phyloP scores from a whole-genome alignment of 2,113 vertebrate species.

The Gobius niger region DNA sequence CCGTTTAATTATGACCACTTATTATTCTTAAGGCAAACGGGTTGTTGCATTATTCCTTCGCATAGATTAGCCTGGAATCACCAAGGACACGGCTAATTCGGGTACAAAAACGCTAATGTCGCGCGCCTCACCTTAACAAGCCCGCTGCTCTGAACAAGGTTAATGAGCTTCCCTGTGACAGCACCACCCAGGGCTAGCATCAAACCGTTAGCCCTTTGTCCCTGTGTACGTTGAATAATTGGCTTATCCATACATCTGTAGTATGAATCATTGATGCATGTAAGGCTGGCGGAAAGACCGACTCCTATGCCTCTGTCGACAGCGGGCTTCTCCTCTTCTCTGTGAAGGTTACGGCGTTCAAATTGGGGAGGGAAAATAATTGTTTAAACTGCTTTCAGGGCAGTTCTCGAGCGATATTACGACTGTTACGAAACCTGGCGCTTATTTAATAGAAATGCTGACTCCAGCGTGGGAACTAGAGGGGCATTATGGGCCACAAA shows the following conservation, averaged over 20 bases:
- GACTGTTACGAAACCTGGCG: neutral
- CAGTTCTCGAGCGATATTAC: slow-evolving; percentile 23
- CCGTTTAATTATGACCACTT: neutral
- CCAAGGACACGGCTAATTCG: neutral
- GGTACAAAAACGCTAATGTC: neutral
- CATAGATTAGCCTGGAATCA: neutral
- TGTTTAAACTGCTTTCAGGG: slow-evolving; percentile 15
- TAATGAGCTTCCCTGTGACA: slow-evolving; percentile 42
- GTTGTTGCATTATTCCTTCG: neutral
- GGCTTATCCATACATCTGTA: slow-evolving; percentile 38
- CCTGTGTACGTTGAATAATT: slow-evolving; percentile 36
- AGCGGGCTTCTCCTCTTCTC: neutral
- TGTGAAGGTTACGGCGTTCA: slow-evolving; percentile 28
- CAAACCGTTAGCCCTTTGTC: slow-evolving; percentile 29
- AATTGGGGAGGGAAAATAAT: slow-evolving; percentile 8
- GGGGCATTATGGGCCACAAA: slow-evolving; percentile 3
- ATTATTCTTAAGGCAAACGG: neutral
- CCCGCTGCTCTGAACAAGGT: slow-evolving; percentile 22
- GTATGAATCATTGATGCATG: slow-evolving; percentile 52
- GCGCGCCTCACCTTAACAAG: slow-evolving; percentile 4
- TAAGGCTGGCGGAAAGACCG: slow-evolving; percentile 8
- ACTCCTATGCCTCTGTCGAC: slow-evolving; percentile 19
- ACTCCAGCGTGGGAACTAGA: slow-evolving; percentile 9
- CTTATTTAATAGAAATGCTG: slow-evolving; percentile 25
- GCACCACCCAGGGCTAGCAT: slow-evolving; percentile 25